Percentiles rank a stretch among this genome's conserved stretches.
phyloP scores from a whole-genome alignment of 2,888 invertebrate genomes.

The Coleophora deauratella region DNA sequence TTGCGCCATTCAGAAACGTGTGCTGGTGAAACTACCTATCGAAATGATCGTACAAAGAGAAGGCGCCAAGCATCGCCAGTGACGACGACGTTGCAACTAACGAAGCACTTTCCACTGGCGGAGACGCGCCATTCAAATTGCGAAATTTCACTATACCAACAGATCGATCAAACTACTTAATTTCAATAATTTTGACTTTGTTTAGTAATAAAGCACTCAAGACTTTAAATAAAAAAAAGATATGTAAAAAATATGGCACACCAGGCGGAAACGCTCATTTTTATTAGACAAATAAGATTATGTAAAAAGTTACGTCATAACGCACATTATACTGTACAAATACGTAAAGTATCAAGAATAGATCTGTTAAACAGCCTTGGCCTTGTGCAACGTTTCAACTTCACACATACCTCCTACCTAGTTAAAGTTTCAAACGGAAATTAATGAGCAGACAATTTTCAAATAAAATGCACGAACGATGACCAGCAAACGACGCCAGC shows the following conservation, averaged over 20 bases:
- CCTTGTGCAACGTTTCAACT: slow-evolving; percentile 34
- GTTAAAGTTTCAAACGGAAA: slow-evolving; percentile 13
- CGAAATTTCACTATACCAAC: slow-evolving; percentile 29
- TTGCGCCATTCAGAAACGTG: slow-evolving; percentile 24
- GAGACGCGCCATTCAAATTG: slow-evolving; percentile 43
- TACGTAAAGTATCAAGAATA: background rate
- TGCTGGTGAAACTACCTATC: slow-evolving; percentile 53
- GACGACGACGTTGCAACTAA: slow-evolving; percentile 29
- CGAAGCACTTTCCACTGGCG: slow-evolving; percentile 46
- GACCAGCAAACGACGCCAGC: background rate
- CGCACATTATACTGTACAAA: too few species aligned
- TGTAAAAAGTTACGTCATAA: too few species aligned
- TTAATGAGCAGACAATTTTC: slow-evolving; percentile 9
- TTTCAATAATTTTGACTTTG: too few species aligned
- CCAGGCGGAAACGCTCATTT: too few species aligned
- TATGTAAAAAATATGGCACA: too few species aligned
- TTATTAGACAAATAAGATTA: too few species aligned
- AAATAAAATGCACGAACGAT: background rate
- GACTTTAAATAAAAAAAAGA: too few species aligned
- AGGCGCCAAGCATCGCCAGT: slow-evolving; percentile 35
- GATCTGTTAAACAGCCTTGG: slow-evolving; percentile 41
- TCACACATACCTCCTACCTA: slow-evolving; percentile 17
- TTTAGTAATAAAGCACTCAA: too few species aligned
- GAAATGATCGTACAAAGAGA: slow-evolving; percentile 52
- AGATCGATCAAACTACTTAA: too few species aligned